Base-by-base conservation (phyloP, 2,797 vertebrate genomes). In the Alfaro cultratus region DNA sequence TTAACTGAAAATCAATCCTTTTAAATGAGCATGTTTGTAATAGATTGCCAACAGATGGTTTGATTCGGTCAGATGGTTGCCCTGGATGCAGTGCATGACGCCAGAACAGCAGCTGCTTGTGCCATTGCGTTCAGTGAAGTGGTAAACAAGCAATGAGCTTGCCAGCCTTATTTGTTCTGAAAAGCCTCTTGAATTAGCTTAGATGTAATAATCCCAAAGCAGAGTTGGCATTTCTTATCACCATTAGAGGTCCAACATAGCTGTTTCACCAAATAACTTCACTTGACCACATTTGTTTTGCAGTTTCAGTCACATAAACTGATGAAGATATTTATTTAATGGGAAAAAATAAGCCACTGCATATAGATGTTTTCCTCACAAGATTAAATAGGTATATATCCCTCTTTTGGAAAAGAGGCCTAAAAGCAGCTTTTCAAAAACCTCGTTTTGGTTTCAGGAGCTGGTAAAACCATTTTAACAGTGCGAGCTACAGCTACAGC, bases 1-100 rank as follows among this genome's bases (percentile, higher is more conserved):
- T 45, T 82, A 71, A 85, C 85, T 79, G 36, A 70, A 86, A 85
- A 83, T 86, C 82, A 74, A 74, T 88, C 76, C n/a, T 74, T 86
- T 84, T 31, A 81, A 62, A 55, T 75, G n/a, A 83, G 77, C 53
- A 8, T 75, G 80, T 67, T 64, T 47, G 34, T 53, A 71, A 73
- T 73, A 70, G 78, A 86, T 76, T 60, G 47, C 55, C 41, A 75
- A 51, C 76, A 74, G 80, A 83, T 87, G 81, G 74, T 84, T 62
- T 71, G 75, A 79, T 80, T 39, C 4, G 75, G 75, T 86, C 67
- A 46, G 79, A 79, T 64, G 81, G 80, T 78, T 74, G 45, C 76
- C 68, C 75, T 78, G 82, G 62, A 83, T 55, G 10, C 26, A 2
- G 57, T 18, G 31, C 70, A 6, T 46, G 78, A 79, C 0, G 70